Evolutionary conservation across 2,113 vertebrate species (phyloP).

Genomic region (Procavia capensis): DNA sequence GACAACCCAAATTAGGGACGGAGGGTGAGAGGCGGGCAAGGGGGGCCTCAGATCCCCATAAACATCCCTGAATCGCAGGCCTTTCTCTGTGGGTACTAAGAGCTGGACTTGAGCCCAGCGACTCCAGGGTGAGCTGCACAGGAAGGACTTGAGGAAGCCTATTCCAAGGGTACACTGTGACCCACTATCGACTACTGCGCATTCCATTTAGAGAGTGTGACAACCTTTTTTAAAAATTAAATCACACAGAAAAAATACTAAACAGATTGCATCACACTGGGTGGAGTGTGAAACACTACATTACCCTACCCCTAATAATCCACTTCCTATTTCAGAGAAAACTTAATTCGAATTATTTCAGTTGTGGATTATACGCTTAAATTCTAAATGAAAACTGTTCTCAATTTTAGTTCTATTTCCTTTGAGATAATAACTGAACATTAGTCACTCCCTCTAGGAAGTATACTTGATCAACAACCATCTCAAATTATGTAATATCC

Average conservation of each 20-base stretch:
- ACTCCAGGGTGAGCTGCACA: neutral
- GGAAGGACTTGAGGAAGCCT: neutral
- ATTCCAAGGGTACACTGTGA: neutral
- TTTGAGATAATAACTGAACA: conserved; percentile 7
- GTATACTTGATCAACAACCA: conserved; percentile 33
- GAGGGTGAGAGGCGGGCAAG: neutral
- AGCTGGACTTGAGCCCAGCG: conserved; percentile 30
- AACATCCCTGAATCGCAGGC: neutral
- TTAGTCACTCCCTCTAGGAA: conserved; percentile 39
- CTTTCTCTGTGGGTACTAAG: neutral
- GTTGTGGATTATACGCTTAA: conserved; percentile 24
- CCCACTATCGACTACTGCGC: conserved; percentile 34
- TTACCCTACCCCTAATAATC: conserved; percentile 14
- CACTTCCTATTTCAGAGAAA: conserved; percentile 27
- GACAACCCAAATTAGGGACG: neutral
- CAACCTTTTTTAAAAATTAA: conserved; percentile 56
- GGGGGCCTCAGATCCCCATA: neutral
- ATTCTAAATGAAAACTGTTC: conserved; percentile 38
- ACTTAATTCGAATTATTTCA: conserved; percentile 54
- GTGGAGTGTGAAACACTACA: neutral
- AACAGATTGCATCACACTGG: neutral
- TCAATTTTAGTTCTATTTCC: conserved; percentile 53
- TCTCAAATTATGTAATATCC: conserved; percentile 34
- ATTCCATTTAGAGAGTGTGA: conserved; percentile 44
- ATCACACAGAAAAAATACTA: conserved; percentile 34